These are phyloP conservation scores for Siphlonurus alternatus DNA, from an alignment of 2,888 invertebrate species.

Conservation along the genomic window DNA sequence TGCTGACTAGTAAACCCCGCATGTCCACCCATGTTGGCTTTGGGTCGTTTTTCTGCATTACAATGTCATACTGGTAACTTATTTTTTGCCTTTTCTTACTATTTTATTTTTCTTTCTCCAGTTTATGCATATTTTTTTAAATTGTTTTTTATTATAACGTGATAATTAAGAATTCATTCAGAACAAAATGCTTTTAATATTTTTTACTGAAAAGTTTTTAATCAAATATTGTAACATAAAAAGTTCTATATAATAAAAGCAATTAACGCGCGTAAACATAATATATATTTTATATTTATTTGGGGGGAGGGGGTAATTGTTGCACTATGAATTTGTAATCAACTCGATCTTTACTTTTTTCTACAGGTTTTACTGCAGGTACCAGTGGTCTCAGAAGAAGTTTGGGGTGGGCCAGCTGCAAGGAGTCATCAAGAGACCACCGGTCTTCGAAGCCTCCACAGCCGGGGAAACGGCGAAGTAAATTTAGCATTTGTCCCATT, in stretches of 20 bases:
- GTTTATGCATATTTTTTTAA: not conserved
- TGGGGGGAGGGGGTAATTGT: no score
- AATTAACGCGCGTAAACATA: no score
- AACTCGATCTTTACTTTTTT: no score
- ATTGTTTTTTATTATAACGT: not conserved
- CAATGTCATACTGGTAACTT: slow-evolving; percentile 44
- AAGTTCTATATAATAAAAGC: no score
- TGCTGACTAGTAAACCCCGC: slow-evolving; percentile 51
- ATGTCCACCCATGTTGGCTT: slow-evolving; percentile 47
- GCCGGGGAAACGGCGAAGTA: not conserved
- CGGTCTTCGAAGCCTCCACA: not conserved
- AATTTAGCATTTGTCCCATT: no score
- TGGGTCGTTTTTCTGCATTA: slow-evolving; percentile 43
- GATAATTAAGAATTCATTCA: not conserved
- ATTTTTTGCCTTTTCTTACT: slow-evolving; percentile 7
- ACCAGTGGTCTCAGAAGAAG: slow-evolving; percentile 45
- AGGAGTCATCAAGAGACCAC: slow-evolving; percentile 15
- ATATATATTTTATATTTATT: no score
- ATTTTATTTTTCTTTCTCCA: slow-evolving; percentile 4
- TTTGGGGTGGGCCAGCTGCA: slow-evolving; percentile 46
- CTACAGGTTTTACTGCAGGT: slow-evolving; percentile 27
- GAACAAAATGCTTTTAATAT: no score
- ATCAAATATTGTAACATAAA: no score
- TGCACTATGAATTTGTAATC: no score
- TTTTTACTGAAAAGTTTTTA: no score